Percentiles rank a stretch among this genome's conserved stretches.
These are phyloP conservation scores for Syrrhaptes paradoxus DNA, from an alignment of 2,113 vertebrate genomes.

Conservation along the genomic window DNA sequence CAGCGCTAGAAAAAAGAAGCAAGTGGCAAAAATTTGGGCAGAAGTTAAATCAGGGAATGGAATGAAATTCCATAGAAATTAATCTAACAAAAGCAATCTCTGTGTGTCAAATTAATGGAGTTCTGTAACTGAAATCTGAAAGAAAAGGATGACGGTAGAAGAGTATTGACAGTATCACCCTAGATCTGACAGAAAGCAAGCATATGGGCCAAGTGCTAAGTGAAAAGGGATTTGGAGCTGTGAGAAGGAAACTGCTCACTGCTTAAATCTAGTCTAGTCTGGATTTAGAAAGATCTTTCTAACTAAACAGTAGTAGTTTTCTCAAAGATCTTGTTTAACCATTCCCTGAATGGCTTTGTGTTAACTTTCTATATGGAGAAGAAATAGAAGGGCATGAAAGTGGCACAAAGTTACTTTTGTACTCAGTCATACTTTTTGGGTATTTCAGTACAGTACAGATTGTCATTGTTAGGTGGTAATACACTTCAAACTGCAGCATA, in stretches of 20 bases:
- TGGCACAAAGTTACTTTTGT: neutral
- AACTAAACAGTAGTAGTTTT: neutral
- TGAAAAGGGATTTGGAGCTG: neutral
- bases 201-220: neutral
- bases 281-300: neutral
- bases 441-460: neutral
- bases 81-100: neutral
- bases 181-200: neutral
- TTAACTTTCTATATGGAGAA: neutral
- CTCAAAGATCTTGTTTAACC: neutral
- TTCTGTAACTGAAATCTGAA: neutral
- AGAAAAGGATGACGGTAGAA: neutral
- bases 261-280: neutral
- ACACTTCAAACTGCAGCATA: neutral
- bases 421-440: neutral
- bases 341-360: accelerated
- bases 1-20: neutral
- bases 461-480: neutral
- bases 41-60: neutral
- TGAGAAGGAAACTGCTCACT: neutral
- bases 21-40: neutral
- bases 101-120: neutral
- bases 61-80: neutral
- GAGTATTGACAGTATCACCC: neutral
- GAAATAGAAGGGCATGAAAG: neutral